Conservation (phyloP, 2,113 vertebrate genomes). For the Microcebus tavaratra region DNA sequence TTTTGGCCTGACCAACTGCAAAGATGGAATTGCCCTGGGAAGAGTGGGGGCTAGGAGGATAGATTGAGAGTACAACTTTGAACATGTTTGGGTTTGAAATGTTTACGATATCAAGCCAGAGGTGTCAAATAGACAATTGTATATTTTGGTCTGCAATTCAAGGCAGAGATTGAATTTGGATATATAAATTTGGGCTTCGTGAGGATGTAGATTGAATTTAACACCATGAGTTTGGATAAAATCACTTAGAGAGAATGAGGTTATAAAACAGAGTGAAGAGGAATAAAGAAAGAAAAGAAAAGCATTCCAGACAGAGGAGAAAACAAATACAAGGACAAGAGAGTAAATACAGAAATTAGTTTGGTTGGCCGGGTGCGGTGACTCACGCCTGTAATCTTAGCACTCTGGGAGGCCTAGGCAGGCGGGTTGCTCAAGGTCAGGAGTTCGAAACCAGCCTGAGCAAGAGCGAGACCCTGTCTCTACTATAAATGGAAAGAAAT, state of each 20-base stretch:
- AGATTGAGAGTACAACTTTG: background rate
- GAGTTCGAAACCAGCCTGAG: too few species aligned
- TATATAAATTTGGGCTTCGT: background rate
- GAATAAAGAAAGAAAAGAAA: background rate
- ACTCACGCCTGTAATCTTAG: too few species aligned
- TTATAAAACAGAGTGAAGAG: background rate
- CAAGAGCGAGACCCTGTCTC: too few species aligned
- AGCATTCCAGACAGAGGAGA: background rate
- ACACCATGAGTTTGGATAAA: background rate
- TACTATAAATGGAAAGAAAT: too few species aligned
- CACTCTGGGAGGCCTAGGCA: too few species aligned
- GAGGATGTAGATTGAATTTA: background rate
- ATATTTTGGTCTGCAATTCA: background rate
- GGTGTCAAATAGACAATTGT: background rate
- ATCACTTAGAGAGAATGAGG: background rate
- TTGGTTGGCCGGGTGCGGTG: background rate
- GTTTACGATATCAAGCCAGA: background rate
- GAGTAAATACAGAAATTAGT: conserved; percentile 4
- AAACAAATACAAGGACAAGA: background rate
- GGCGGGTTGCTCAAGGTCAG: too few species aligned
- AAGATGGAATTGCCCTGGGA: background rate
- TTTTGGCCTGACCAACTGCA: background rate
- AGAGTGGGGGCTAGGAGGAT: background rate
- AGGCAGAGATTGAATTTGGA: background rate
- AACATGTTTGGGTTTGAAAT: conserved; percentile 1